Evolutionary conservation across 2,113 vertebrate genomes (phyloP).

Genomic region (Zeus faber): DNA sequence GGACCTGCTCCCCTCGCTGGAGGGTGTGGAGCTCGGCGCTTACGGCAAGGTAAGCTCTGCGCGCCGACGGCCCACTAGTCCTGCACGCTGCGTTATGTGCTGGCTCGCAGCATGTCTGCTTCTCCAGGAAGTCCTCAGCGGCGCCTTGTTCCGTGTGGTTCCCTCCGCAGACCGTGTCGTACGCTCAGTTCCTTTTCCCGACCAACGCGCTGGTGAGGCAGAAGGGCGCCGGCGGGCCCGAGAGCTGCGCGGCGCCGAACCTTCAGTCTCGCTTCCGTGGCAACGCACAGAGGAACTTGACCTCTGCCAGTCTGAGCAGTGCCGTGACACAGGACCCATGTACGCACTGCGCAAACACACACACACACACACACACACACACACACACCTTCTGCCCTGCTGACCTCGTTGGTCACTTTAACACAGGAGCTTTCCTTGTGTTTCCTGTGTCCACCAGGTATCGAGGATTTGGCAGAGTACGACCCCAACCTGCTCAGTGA

Average conservation of each 20-base stretch:
- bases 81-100: too few relatives aligned
- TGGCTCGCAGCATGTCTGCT: too few relatives aligned
- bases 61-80: too few relatives aligned
- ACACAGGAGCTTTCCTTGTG: not conserved
- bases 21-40: conserved; percentile 88
- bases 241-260: conserved; percentile 57
- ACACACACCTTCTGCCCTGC: not conserved
- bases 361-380: not conserved
- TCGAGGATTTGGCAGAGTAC: conserved; percentile 82
- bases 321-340: conserved; percentile 74
- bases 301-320: conserved; percentile 75
- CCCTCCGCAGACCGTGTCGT: conserved; percentile 87
- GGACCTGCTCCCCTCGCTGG: conserved; percentile 87
- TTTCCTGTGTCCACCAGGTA: conserved; percentile 58
- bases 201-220: conserved; percentile 88
- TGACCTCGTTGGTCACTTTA: not conserved
- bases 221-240: conserved; percentile 67
- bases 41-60: conserved; percentile 90
- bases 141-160: too few relatives aligned
- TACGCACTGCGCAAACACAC: conserved; percentile 42
- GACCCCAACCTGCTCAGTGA: conserved; percentile 94
- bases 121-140: too few relatives aligned
- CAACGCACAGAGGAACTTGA: conserved; percentile 70
- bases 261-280: conserved; percentile 74
- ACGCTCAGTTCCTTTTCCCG: conserved; percentile 90